Evolutionary conservation across 2,888 invertebrate genomes (phyloP), one percentile per base, ranked within the genome.

Genomic region (Campoplex nolae): DNA sequence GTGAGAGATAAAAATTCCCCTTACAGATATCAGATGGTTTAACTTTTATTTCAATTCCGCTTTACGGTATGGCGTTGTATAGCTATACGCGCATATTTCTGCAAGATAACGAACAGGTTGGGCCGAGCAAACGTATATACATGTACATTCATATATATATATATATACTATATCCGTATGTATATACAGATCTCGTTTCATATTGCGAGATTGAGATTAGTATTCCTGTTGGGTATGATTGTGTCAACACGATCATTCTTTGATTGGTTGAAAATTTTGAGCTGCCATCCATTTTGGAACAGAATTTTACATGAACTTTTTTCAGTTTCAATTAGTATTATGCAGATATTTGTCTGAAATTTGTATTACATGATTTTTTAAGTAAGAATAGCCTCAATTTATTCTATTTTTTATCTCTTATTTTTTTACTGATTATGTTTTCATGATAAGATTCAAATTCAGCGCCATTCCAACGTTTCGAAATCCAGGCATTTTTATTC

Each of bases 81-180:
- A 58, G 13, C 58, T 62, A 32, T 62, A 16, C 32, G 32, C 32
- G 16, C 13, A 28, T 58, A 28, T 58, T 58, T 58, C 48, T 51
- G 62, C 32, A 62, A 32, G 62, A 62, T 62, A 62, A 62, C 62
- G 16, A 62, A 62, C 62, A 62, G 62, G 62, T 62, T 62, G 62
- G 32, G 62, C 32, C 13, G 32, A 16, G 62, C 8, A 16, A 16
- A 3, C 32, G 62, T 32, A 9, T 32, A 51, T 16, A 62, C 16
- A 32, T 32, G 32, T 38, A 23, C 28, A 32, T 62, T 42, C 42
- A 32, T 62, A 32, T 62, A 58, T 58, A 23, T 58, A 16, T 62
- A 7, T 62, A 32, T 62, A 16, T 32, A 4, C 32, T 32, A 32
- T 16, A 38, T 38, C 4, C 6, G 38, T 38, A 38, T 38, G 38